These are phyloP conservation scores for Agrilus planipennis DNA, from an alignment of 1,140 invertebrate species.

Conservation along the genomic window DNA sequence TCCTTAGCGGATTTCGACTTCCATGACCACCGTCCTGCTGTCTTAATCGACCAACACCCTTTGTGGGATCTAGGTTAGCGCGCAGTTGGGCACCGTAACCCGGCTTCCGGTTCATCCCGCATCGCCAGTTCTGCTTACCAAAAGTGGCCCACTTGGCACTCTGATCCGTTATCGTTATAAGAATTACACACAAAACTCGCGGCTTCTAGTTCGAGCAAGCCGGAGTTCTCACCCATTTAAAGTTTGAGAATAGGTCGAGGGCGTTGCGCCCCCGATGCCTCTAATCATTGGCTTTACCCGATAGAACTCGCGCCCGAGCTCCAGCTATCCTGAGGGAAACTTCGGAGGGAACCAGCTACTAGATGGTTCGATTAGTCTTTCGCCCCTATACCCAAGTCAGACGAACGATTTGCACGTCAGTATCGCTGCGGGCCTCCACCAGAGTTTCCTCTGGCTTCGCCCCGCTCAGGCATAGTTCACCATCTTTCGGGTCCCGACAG, in stretches of 20 bases:
- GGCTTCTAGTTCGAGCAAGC: conserved; percentile 53
- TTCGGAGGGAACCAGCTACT: conserved; percentile 85
- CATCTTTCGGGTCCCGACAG: conserved; percentile 79
- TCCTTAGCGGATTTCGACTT: conserved; percentile 82
- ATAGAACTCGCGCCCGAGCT: conserved; percentile 47
- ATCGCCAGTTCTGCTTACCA: conserved; percentile 85
- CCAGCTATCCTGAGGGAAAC: conserved; percentile 81
- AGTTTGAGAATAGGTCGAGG: conserved; percentile 84
- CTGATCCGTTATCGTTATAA: too few relatives aligned
- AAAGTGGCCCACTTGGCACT: conserved; percentile 78
- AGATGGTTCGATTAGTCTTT: conserved; percentile 88
- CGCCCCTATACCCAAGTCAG: conserved; percentile 80
- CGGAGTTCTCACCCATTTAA: conserved; percentile 70
- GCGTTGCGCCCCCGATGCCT: conserved; percentile 64
- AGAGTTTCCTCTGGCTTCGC: conserved; percentile 79
- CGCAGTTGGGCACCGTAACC: conserved; percentile 56
- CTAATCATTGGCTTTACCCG: conserved; percentile 80
- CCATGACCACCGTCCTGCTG: conserved; percentile 61
- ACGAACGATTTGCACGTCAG: conserved; percentile 90
- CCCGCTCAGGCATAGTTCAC: conserved; percentile 82
- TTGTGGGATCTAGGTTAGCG: conserved; percentile 65
- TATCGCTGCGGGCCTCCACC: conserved; percentile 77
- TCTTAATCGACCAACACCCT: conserved; percentile 75
- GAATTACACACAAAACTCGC: too few relatives aligned
- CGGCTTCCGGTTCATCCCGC: conserved; percentile 71